These are phyloP conservation scores for Keiferia lycopersicella DNA, from an alignment of 2,888 invertebrate genomes.

Conservation along the genomic window DNA sequence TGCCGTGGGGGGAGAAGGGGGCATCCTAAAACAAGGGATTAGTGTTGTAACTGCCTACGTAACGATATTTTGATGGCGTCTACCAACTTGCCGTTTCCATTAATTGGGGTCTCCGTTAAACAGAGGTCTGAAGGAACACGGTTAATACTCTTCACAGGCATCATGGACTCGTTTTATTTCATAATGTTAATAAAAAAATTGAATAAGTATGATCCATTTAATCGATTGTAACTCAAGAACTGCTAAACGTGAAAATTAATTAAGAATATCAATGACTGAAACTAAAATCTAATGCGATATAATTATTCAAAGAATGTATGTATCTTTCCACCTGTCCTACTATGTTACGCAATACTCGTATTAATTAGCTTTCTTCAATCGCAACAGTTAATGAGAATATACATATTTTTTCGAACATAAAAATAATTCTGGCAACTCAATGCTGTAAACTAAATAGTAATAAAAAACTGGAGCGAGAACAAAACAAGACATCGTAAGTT, in stretches of 20 bases:
- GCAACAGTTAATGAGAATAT: background rate
- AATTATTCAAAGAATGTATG: too few relatives aligned
- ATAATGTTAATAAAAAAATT: background rate
- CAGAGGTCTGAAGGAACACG: background rate
- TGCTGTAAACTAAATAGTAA: constrained; percentile 33
- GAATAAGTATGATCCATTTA: background rate
- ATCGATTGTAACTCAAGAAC: background rate
- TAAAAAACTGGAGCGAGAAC: constrained; percentile 45
- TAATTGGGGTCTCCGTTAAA: constrained; percentile 39
- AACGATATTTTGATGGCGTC: constrained; percentile 49
- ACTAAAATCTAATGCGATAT: too few relatives aligned
- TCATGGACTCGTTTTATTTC: background rate
- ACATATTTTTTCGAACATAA: constrained; percentile 21
- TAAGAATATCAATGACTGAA: too few relatives aligned
- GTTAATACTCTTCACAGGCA: background rate
- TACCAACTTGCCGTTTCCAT: constrained; percentile 43
- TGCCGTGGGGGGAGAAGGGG: background rate
- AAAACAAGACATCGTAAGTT: constrained; percentile 62
- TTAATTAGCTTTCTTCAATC: too few relatives aligned
- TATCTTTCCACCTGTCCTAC: too few relatives aligned
- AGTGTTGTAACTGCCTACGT: constrained; percentile 41
- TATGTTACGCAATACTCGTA: too few relatives aligned
- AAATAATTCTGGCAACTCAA: constrained; percentile 34
- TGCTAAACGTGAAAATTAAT: background rate
- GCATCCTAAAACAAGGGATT: constrained; percentile 34